These are phyloP conservation scores for Gorsachius goisagi DNA, from an alignment of 2,113 vertebrate species.

Conservation along the genomic window DNA sequence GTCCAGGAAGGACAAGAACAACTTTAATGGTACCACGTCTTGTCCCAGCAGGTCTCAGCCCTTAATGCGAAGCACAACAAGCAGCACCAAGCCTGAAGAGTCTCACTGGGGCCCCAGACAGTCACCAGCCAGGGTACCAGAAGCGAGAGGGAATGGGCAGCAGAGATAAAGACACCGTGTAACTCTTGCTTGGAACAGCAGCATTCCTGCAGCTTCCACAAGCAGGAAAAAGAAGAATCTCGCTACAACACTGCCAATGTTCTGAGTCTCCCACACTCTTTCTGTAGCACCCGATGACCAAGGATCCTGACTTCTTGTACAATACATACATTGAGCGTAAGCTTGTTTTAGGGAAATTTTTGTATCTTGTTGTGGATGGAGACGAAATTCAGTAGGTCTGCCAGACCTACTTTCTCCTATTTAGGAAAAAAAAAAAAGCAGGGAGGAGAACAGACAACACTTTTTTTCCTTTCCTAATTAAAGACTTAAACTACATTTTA, in stretches of 20 bases:
- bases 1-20: background rate
- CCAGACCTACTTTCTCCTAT: background rate
- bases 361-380: background rate
- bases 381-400: background rate
- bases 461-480: background rate
- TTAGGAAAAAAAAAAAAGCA: background rate
- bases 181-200: background rate
- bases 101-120: background rate
- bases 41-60: background rate
- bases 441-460: background rate
- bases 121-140: background rate
- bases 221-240: background rate
- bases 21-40: background rate
- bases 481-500: background rate
- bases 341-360: background rate
- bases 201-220: background rate
- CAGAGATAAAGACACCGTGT: background rate
- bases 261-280: background rate
- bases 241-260: background rate
- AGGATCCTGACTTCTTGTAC: background rate
- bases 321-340: background rate
- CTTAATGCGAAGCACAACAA: background rate
- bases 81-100: background rate
- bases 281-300: background rate
- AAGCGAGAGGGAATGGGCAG: accelerated